Evolutionary conservation across 2,797 vertebrate genomes (phyloP).

Genomic region (Pangasius djambal): DNA sequence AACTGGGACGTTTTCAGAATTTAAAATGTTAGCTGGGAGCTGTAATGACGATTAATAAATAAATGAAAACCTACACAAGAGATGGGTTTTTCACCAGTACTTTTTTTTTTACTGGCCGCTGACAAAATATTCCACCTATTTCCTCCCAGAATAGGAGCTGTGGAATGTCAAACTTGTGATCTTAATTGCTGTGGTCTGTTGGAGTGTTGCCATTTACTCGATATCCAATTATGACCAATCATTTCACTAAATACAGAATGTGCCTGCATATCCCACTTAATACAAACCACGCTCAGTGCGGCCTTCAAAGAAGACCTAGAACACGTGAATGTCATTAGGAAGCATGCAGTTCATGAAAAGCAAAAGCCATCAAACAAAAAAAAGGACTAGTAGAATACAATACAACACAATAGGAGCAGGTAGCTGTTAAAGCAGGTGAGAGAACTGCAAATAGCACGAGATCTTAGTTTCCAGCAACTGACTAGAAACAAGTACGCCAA

Average conservation of each 20-base stretch:
- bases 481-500: not conserved
- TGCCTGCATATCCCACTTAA: not conserved
- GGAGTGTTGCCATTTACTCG: not conserved
- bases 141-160: not conserved
- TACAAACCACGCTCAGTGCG: not conserved
- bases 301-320: not conserved
- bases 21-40: not conserved
- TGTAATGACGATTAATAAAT: not conserved
- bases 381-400: not conserved
- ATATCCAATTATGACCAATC: not conserved
- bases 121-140: not conserved
- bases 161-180: not conserved
- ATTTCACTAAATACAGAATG: not conserved
- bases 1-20: not conserved
- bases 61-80: not conserved
- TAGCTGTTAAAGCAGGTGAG: not conserved
- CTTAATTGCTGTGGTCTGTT: not conserved
- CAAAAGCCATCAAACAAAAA: not conserved
- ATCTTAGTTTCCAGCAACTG: not conserved
- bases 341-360: not conserved
- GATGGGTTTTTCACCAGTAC: slow-evolving; percentile 4
- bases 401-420: not conserved
- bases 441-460: not conserved
- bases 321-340: not conserved
- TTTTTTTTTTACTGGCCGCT: not conserved